Conservation (phyloP, 2,113 vertebrate genomes). For the Nyctereutes procyonoides region DNA sequence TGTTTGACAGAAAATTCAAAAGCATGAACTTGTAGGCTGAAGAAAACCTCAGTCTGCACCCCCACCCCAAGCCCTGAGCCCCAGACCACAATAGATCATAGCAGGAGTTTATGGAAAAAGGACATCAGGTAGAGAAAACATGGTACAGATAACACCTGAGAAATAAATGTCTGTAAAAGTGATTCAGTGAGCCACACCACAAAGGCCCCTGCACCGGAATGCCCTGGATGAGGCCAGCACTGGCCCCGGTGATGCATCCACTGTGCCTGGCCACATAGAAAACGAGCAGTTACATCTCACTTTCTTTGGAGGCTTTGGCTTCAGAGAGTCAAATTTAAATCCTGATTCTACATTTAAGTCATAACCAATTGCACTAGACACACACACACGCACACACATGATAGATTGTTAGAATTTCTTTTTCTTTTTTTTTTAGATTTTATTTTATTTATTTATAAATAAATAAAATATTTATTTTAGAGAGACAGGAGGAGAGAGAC, state of each 20-base stretch:
- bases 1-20: background rate
- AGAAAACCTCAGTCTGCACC: background rate
- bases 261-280: fast-evolving
- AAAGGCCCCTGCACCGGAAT: fast-evolving
- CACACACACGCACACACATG: background rate
- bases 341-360: background rate
- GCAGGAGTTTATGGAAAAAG: background rate
- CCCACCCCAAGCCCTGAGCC: no score
- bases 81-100: background rate
- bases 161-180: background rate
- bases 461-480: no score
- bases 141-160: fast-evolving
- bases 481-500: no score
- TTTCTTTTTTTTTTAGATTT: no score
- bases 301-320: background rate
- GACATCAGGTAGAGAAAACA: background rate
- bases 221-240: fast-evolving
- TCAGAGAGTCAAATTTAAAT: background rate
- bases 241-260: fast-evolving
- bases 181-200: background rate
- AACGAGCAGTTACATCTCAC: background rate
- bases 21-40: background rate
- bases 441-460: no score
- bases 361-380: background rate
- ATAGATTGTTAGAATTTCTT: background rate